phyloP scores from a whole-genome alignment of 2,113 vertebrate genomes.

The Pteronura brasiliensis region DNA sequence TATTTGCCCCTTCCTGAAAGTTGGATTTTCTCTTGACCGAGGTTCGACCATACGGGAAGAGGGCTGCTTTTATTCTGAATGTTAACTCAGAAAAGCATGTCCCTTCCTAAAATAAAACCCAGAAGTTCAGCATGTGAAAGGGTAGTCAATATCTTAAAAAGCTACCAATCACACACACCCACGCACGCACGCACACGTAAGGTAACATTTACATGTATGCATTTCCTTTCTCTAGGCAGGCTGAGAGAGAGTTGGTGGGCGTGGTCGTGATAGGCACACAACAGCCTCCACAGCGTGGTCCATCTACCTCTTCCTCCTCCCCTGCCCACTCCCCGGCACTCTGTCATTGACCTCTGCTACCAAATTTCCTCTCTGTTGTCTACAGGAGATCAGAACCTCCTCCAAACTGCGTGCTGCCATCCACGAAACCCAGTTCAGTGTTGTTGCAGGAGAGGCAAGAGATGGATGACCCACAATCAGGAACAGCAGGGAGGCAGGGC shows the following conservation, averaged over 20 bases:
- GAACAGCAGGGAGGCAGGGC: neutral
- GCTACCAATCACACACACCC: too few relatives aligned
- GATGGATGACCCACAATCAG: neutral
- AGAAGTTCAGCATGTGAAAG: neutral
- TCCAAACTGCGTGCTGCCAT: neutral
- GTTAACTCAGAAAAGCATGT: neutral
- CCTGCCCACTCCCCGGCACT: neutral
- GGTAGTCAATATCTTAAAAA: neutral
- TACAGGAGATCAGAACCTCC: neutral
- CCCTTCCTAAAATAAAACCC: neutral
- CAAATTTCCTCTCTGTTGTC: neutral
- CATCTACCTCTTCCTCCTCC: neutral
- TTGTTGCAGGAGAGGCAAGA: neutral
- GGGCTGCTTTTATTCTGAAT: neutral
- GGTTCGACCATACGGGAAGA: neutral
- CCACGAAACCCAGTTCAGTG: neutral
- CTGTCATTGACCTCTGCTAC: neutral
- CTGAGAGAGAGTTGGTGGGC: neutral
- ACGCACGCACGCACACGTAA: neutral
- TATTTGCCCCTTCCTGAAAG: neutral
- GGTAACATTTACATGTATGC: neutral
- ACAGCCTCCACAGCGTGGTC: neutral
- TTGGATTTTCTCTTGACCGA: neutral
- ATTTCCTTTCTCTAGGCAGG: neutral
- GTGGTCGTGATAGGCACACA: accelerated